Evolutionary conservation across 2,797 vertebrate genomes (phyloP).

Genomic region (Arnoldichthys spilopterus): DNA sequence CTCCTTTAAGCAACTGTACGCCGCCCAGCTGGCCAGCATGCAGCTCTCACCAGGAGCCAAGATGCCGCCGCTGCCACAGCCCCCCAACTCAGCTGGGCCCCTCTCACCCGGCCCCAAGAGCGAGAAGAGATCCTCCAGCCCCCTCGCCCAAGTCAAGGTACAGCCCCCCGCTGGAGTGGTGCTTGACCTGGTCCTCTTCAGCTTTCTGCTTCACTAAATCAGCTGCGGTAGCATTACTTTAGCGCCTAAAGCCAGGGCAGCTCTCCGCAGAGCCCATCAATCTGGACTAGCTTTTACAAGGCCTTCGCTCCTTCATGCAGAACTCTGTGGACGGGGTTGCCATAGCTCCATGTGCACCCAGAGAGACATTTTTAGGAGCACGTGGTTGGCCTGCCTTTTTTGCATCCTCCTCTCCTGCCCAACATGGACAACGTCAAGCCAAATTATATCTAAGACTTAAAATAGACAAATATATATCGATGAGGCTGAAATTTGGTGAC

Average conservation of each 20-base stretch:
- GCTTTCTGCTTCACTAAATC: conserved; percentile 61
- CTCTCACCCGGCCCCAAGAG: conserved; percentile 97
- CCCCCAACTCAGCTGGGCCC: conserved; percentile 87
- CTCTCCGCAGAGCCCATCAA: conserved; percentile 71
- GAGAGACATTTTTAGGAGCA: conserved; percentile 74
- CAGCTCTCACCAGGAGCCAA: conserved; percentile 99
- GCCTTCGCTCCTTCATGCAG: conserved; percentile 69
- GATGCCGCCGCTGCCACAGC: conserved; percentile 94
- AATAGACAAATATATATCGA: conserved; percentile 60
- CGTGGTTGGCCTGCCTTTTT: conserved; percentile 59
- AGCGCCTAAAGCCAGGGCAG: conserved; percentile 56
- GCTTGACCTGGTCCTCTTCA: conserved; percentile 66
- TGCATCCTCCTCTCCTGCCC: conserved; percentile 34
- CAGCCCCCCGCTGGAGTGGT: conserved; percentile 61
- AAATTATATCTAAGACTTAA: conserved; percentile 55
- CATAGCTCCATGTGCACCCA: conserved; percentile 69
- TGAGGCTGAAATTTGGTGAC: conserved; percentile 49
- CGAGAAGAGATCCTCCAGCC: conserved; percentile 97
- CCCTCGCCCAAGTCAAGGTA: conserved; percentile 98
- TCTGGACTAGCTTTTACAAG: conserved; percentile 75
- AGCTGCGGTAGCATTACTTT: conserved; percentile 46
- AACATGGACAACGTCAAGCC: conserved; percentile 61
- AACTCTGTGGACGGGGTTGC: conserved; percentile 78
- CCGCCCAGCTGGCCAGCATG: conserved; percentile 99
- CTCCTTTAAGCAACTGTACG: conserved; percentile 94